Base-by-base conservation (phyloP, 2,888 invertebrate genomes). In the Drosophila monieri region DNA sequence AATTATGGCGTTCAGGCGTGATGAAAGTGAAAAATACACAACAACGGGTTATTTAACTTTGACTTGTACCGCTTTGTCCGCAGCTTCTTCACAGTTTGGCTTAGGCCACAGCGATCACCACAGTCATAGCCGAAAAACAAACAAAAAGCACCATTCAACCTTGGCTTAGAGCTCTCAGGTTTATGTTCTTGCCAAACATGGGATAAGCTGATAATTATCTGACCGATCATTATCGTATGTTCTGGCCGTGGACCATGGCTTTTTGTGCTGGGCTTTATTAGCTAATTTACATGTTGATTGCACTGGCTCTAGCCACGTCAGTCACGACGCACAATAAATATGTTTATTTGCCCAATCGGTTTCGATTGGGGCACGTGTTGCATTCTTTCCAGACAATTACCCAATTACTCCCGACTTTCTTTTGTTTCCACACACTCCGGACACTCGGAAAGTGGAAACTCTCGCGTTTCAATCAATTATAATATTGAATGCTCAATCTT, bases 201-300 rank as follows among this genome's bases (percentile, higher is more conserved):
- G 73, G 62, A 66, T 80, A 65, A 79, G 75, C 73, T 10, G 59
- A 68, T 76, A 66, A 74, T 62, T 64, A 62, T 64, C 59, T 56
- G 32, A 27, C 8, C 49, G 47, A 72, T 73, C 49, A 61, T 61
- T 47, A 49, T 43, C 66, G 32, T 43, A 14, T 30, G 27, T 62
- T 68, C 46, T 61, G 70, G 14, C 53, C 61, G 49, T 72, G 65
- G 70, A 32, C 48, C 54, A 60, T 72, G 65, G 49, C n/a, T 47
- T 37, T 56, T 47, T 47, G 6, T 53, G 48, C 15, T 32, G 39
- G 58, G 43, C 48, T 68, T 81, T 77, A 85, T 81, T 78, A 53
- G 56, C 44, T 70, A 83, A 83, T 81, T 81, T 76, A 69, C 83
- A 85, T 81, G 53, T 58, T 78, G 71, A 80, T 81, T 85, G 73